Evolutionary conservation across 23 tunicate species (phyloP).

Genomic region (Phallusia fumigata): DNA sequence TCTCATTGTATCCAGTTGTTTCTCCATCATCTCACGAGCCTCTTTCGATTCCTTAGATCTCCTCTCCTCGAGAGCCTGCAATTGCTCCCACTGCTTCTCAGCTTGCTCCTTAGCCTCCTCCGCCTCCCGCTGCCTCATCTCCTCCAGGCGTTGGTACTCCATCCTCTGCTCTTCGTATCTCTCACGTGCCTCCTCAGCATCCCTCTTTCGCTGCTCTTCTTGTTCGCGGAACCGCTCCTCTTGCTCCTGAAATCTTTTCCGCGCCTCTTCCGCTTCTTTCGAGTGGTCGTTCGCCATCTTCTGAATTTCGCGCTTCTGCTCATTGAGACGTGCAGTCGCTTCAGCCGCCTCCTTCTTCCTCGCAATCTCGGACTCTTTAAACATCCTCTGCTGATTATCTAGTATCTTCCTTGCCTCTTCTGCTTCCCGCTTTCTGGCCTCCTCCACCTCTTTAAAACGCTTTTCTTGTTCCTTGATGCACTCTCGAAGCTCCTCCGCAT

Average conservation of each 20-base stretch:
- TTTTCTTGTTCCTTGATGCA: neutral
- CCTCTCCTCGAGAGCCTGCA: neutral
- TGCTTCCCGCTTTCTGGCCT: neutral
- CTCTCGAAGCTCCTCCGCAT: neutral
- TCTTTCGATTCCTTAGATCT: neutral
- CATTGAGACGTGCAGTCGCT: neutral
- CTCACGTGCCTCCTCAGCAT: neutral
- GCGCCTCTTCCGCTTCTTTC: neutral
- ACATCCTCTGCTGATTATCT: neutral
- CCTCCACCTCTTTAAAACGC: neutral
- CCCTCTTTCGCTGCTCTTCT: neutral
- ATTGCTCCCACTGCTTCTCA: constrained; percentile 9
- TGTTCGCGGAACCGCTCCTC: constrained; percentile 6
- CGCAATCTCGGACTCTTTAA: neutral
- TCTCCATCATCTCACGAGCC: neutral
- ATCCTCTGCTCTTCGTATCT: neutral
- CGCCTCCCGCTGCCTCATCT: neutral
- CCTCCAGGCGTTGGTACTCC: neutral
- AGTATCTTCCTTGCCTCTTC: neutral
- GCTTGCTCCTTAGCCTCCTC: neutral
- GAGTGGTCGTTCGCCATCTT: neutral
- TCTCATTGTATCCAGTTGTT: neutral
- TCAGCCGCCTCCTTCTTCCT: neutral
- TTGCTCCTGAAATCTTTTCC: neutral
- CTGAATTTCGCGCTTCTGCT: constrained; percentile 1